Conservation (phyloP, 2,797 vertebrate genomes). For the Sylvilagus floridanus region DNA sequence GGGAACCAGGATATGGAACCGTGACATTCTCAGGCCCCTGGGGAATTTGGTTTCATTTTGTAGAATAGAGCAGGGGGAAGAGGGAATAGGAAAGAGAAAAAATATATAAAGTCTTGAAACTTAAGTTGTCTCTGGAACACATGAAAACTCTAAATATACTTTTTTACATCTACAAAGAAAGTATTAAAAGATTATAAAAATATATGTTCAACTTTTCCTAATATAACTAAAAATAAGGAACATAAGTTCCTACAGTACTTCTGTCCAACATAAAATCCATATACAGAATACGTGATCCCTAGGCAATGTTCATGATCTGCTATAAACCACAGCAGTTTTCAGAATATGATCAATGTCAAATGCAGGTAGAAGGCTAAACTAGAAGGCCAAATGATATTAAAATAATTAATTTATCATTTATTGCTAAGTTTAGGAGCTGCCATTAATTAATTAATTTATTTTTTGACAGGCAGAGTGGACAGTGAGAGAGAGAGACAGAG, state of each 20-base stretch:
- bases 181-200: neutral
- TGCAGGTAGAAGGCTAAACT: neutral
- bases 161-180: neutral
- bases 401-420: constrained; percentile 14
- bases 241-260: neutral
- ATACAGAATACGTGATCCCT: neutral
- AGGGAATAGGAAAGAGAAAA: neutral
- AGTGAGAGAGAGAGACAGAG: too few species aligned
- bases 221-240: neutral
- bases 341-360: neutral
- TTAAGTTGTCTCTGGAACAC: neutral
- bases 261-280: neutral
- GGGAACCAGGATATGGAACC: neutral
- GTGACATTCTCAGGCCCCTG: neutral
- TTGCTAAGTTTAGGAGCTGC: neutral
- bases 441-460: neutral
- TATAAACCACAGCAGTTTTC: neutral
- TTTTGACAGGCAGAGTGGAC: neutral
- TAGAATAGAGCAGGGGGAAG: neutral
- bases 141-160: neutral
- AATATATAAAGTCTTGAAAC: neutral
- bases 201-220: neutral
- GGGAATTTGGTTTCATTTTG: neutral
- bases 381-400: neutral
- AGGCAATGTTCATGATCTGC: neutral